phyloP scores from a whole-genome alignment of 2,888 invertebrate species.

The Melolontha melolontha region DNA sequence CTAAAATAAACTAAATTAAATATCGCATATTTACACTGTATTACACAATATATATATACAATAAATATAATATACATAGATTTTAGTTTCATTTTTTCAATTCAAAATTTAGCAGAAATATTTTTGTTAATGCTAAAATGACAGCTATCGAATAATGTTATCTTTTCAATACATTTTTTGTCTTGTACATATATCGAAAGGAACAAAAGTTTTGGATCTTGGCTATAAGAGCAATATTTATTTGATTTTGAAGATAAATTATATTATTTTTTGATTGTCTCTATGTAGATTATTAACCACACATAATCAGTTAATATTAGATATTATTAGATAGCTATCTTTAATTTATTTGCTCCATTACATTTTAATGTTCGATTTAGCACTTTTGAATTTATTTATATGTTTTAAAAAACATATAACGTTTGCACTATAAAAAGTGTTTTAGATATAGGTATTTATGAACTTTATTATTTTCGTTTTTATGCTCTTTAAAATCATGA shows the following conservation, averaged over 20 bases:
- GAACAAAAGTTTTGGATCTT: constrained; percentile 1
- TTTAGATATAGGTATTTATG: background rate
- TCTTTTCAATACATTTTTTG: constrained; percentile 32
- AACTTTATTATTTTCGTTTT: constrained; percentile 1
- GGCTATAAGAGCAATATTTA: background rate
- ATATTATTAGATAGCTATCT: constrained; percentile 38
- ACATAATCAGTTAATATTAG: constrained; percentile 19
- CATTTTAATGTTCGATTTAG: constrained; percentile 18
- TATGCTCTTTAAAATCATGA: constrained; percentile 5
- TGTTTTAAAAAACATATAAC: background rate
- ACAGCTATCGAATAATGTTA: constrained; percentile 42
- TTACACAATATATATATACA: constrained; percentile 44
- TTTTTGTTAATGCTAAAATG: constrained; percentile 40
- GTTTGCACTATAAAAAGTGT: background rate
- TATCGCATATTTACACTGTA: constrained; percentile 53
- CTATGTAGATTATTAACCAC: constrained; percentile 27
- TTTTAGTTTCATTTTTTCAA: constrained; percentile 44
- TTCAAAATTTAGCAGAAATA: constrained; percentile 46
- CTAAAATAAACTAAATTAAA: constrained; percentile 42
- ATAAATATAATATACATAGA: constrained; percentile 41
- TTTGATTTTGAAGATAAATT: constrained; percentile 4
- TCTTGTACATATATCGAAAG: constrained; percentile 6
- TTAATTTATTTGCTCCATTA: constrained; percentile 1
- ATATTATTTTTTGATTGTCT: constrained; percentile 34
- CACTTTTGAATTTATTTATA: constrained; percentile 4